Base-by-base conservation (phyloP, 2,113 vertebrate genomes). In the Herpailurus yagouaroundi region DNA sequence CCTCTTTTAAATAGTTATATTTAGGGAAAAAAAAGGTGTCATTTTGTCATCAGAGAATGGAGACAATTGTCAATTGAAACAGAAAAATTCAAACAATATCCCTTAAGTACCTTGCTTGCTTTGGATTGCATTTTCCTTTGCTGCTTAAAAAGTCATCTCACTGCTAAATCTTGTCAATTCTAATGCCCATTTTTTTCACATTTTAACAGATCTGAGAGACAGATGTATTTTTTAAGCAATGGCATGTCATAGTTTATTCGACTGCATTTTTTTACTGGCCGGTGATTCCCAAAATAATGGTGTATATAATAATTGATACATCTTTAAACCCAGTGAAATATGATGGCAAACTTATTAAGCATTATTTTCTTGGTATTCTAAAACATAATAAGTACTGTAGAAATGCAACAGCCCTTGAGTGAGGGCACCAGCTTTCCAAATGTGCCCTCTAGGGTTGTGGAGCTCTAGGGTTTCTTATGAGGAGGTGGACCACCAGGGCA, bases 261-360 rank as follows among this genome's bases (percentile, higher is more conserved):
- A 36, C 7, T 74, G 2, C 5, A 60, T 68, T 91, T 91, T 45
- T 84, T 91, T n/a, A 38, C 73, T 92, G 63, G n/a, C 38, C 7
- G 3, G 31, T 66, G 33, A 66, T 66, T 68, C 8, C 92, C 9
- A 69, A 73, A 63, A 48, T 31, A 85, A 89, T 50, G 38, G 76
- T 6, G 0, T 66, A 41, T 38, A 3, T n/a, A 86, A 73, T 19
- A 60, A 89, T 1, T n/a, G 68, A 48, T 45, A 52, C 1, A 69
- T 68, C 52, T 90, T 92, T 92, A 89, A 95, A 92, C 60, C 11
- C 29, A 81, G 1, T 84, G 31, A 92, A 82, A 55, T 86, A 45
- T 5, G 18, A 6, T 7, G 19, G 77, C 36, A 57, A 23, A 19
- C 77, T 80, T 69, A 64, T 50, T 76, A 25, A 60, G 27, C 23